These are phyloP conservation scores for Tauraco hartlaubi DNA, from an alignment of 2,797 vertebrate genomes.

Conservation along the genomic window DNA sequence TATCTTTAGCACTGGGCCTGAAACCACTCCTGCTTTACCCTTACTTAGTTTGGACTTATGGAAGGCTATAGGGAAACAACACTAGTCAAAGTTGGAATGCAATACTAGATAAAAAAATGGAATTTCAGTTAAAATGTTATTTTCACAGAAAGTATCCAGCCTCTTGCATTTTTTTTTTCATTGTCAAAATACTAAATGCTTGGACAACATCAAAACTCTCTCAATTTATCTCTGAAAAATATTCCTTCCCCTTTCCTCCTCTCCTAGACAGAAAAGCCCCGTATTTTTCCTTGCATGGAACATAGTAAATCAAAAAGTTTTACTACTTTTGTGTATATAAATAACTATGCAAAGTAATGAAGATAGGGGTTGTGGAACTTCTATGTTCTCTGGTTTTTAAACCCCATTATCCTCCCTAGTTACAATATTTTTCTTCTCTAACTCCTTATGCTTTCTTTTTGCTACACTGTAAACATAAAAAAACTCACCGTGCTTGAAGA, in stretches of 20 bases:
- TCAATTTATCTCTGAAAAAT: not conserved
- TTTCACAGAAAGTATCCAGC: not conserved
- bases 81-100: not conserved
- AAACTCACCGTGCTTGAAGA: constrained; percentile 9
- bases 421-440: not conserved
- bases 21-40: not conserved
- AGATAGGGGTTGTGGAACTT: not conserved
- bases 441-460: not conserved
- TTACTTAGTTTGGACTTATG: not conserved
- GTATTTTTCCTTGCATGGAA: not conserved
- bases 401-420: not conserved
- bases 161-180: not conserved
- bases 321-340: not conserved
- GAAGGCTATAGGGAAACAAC: not conserved
- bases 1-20: not conserved
- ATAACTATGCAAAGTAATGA: not conserved
- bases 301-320: not conserved
- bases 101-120: not conserved
- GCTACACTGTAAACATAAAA: constrained; percentile 1
- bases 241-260: not conserved
- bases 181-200: not conserved
- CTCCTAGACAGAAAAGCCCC: not conserved
- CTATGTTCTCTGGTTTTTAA: not conserved
- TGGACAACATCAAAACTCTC: not conserved
- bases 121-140: not conserved